phyloP scores from a whole-genome alignment of 2,797 vertebrate species.

The Chelmon rostratus region DNA sequence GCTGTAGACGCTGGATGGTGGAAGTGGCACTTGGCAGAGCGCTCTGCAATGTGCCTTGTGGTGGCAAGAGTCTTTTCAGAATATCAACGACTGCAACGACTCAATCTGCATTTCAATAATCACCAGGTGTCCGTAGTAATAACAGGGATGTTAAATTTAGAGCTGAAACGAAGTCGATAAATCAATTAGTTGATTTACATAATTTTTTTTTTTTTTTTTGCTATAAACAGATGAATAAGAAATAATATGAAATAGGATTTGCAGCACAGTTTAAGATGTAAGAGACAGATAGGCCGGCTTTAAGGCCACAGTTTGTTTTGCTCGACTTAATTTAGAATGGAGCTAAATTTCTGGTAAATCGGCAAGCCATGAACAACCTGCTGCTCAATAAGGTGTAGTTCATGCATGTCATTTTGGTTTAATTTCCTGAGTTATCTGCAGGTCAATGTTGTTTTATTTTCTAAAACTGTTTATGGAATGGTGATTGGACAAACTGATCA shows the following conservation, averaged over 20 bases:
- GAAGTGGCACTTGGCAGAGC: slow-evolving; percentile 61
- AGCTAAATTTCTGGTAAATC: background rate
- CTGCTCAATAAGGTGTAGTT: background rate
- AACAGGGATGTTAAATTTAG: background rate
- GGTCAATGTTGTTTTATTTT: background rate
- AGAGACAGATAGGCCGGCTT: background rate
- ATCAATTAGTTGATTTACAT: background rate
- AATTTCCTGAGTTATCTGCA: background rate
- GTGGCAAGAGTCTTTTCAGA: slow-evolving; percentile 42
- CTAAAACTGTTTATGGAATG: background rate
- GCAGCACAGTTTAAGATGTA: background rate
- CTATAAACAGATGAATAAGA: no score
- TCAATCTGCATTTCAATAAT: slow-evolving; percentile 48
- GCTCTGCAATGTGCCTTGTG: slow-evolving; percentile 41
- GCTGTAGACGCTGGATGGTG: slow-evolving; percentile 63
- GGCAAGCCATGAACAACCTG: background rate
- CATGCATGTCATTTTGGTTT: background rate
- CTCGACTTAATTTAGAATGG: background rate
- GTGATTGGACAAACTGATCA: background rate
- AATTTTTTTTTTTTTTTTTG: no score
- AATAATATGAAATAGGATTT: no score
- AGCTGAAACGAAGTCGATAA: background rate
- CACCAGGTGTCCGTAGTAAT: slow-evolving; percentile 8
- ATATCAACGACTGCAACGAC: slow-evolving; percentile 19
- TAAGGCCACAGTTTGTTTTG: background rate